These are phyloP conservation scores for Stomatorhinus walkeri DNA, from an alignment of 2,797 vertebrate genomes.

Conservation along the genomic window DNA sequence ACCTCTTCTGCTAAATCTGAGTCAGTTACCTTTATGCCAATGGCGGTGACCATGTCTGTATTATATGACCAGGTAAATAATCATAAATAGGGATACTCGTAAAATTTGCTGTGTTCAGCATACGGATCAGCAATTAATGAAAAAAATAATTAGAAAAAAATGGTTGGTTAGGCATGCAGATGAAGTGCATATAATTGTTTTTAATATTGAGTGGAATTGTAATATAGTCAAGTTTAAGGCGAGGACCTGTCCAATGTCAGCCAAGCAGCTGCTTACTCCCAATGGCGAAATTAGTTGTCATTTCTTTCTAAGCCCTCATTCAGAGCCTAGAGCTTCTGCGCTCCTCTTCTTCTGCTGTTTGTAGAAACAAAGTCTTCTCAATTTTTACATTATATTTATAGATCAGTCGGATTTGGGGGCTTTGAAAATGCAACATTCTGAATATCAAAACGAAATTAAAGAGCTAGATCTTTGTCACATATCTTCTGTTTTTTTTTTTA, in stretches of 20 bases:
- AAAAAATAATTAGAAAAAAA: constrained; percentile 10
- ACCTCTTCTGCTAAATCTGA: neutral
- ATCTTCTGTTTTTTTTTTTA: neutral
- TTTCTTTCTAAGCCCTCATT: neutral
- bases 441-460: neutral
- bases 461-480: neutral
- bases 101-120: neutral
- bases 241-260: constrained; percentile 16
- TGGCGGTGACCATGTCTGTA: neutral
- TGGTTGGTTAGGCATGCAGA: neutral
- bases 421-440: neutral
- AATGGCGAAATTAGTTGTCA: constrained; percentile 19
- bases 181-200: constrained; percentile 11
- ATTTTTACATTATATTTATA: constrained; percentile 15
- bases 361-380: neutral
- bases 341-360: neutral
- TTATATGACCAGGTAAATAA: neutral
- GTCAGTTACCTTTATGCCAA: neutral
- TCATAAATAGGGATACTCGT: neutral
- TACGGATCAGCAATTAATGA: neutral
- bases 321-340: neutral
- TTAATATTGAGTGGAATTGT: constrained; percentile 14
- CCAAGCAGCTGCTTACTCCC: constrained; percentile 16
- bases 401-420: constrained; percentile 3
- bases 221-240: constrained; percentile 22